Base-by-base conservation (phyloP, 1,140 invertebrate species). In the Leptopilina boulardi region DNA sequence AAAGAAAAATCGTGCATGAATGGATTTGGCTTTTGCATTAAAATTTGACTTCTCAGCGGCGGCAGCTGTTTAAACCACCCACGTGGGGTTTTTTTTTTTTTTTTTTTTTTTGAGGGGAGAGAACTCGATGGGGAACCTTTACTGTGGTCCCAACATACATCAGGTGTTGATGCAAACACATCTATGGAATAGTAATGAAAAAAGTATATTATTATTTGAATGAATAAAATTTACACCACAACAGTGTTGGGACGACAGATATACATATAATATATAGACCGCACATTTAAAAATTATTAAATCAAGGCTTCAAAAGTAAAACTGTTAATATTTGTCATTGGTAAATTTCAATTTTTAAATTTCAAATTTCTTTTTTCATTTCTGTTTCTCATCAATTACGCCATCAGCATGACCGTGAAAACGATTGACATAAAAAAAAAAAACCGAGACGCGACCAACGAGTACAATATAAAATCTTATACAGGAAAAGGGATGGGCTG, bases 11-110 rank as follows among this genome's bases (percentile, higher is more conserved):
- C 13, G 26, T 30, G 15, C 15, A 15, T 30, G 59, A 66, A 66
- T 66, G 59, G 59, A 66, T 66, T 23, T 66, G 23, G 23, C 59
- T 66, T 66, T 66, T 66, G 59, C 59, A 66, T 66, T 66, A 66
- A 30, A 66, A 66, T 66, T 66, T 66, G 59, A 30, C 23, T 66
- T 66, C 56, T 13, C 59, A n/a, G n/a, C n/a, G n/a, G n/a, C 9
- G 34, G 34, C 59, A 66, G 13, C 59, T 66, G 59, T 30, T 66
- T 30, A 66, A 66, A 66, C 59, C 59, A 66, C 59, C 59, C 59
- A 66, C 59, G 59, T 30, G 59, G 59, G 3, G 11, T n/a, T n/a
- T n/a, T n/a, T n/a, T n/a, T n/a, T n/a, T n/a, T n/a, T n/a, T n/a
- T n/a, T n/a, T n/a, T n/a, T n/a, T n/a, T n/a, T n/a, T n/a, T n/a